Evolutionary conservation across 2,888 invertebrate genomes (phyloP), one percentile per base, ranked within the genome.

Genomic region (Lamproptera curius): DNA sequence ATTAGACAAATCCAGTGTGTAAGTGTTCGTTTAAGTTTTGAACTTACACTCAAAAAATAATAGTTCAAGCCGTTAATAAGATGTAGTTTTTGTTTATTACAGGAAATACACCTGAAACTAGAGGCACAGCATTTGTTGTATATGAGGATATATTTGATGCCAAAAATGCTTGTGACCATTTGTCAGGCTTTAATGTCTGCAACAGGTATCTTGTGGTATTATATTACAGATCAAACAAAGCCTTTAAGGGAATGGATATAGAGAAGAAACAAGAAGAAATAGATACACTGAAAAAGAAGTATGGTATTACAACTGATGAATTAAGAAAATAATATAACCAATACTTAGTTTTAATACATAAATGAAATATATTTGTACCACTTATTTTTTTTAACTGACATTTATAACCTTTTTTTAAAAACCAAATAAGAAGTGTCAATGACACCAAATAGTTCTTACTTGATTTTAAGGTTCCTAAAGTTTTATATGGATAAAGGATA

Each of bases 71-170:
- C 6, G 20, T 20, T 20, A 5, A 39, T 40, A 42, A 53, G 39
- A 51, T 39, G n/a, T n/a, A 16, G 28, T 13, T 43, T 44, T 14
- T 40, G 11, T 46, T 39, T 33, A 31, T 17, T n/a, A n/a, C 90
- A 28, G 99, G 99, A 0, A 99, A 98, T 70, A 99, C 98, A 16
- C 95, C 98, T 10, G 99, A 99, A 81, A 97, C 98, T 0, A 92
- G 97, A 76, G 99, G 99, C 42, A 99, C 99, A 23, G 99, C 99
- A 13, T 99, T 99, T 91, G 98, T 99, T 39, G 97, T 99, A 0
- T 99, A 98, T 80, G 99, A 99, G 87, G 99, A 99, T 73, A 99
- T 99, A 66, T 99, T 99, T 89, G 99, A 99, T 90, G 99, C 99
- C 0, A 99, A 99, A 83, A 99, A 99, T 89, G 99, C 99, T 2